phyloP scores from a whole-genome alignment of 2,113 vertebrate genomes.

The Clinocottus analis region DNA sequence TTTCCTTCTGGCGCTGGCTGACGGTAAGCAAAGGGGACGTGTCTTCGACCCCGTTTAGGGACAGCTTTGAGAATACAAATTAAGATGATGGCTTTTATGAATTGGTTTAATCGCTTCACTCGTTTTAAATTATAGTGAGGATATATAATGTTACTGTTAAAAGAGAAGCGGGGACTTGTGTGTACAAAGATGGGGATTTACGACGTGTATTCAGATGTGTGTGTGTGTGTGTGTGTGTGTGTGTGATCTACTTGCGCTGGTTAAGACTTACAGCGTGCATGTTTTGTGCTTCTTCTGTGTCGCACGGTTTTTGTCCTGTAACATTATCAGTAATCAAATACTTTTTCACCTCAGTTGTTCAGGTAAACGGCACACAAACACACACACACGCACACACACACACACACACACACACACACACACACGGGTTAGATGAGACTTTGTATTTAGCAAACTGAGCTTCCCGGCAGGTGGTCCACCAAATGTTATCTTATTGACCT shows the following conservation, averaged over 20 bases:
- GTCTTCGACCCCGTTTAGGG: neutral
- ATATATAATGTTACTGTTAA: neutral
- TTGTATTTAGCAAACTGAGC: slow-evolving; percentile 72
- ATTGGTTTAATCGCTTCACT: neutral
- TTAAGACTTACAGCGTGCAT: slow-evolving; percentile 18
- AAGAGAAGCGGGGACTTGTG: neutral
- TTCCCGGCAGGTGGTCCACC: slow-evolving; percentile 76
- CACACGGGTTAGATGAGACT: slow-evolving; percentile 65
- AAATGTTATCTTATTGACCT: slow-evolving; percentile 80
- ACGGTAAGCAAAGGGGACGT: slow-evolving; percentile 18
- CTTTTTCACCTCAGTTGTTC: slow-evolving; percentile 51
- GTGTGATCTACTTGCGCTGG: neutral
- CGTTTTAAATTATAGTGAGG: neutral
- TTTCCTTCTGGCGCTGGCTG: slow-evolving; percentile 31
- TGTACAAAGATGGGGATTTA: neutral
- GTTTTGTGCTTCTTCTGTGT: slow-evolving; percentile 24
- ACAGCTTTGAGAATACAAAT: neutral
- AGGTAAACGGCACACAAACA: slow-evolving; percentile 49
- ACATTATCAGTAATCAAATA: slow-evolving; percentile 76
- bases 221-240: neutral
- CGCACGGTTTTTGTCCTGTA: slow-evolving; percentile 28
- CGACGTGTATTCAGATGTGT: slow-evolving; percentile 4
- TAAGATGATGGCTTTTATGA: neutral
- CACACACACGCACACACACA: slow-evolving; percentile 31
- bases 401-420: slow-evolving; percentile 33